Evolutionary conservation across 2,113 vertebrate species (phyloP).

Genomic region (Hippocampus zosterae): DNA sequence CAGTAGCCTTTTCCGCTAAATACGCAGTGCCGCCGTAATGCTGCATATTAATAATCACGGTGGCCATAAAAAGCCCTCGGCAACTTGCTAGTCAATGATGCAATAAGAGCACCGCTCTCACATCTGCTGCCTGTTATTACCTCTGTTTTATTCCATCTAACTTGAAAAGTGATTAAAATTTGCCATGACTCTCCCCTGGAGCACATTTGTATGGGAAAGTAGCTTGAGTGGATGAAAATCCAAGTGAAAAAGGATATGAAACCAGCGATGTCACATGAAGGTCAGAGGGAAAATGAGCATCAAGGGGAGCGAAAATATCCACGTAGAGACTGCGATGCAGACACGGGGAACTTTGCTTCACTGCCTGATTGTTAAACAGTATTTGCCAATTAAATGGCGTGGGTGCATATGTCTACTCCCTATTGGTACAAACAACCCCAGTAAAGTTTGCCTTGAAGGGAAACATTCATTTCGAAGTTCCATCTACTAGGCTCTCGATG

Average conservation of each 20-base stretch:
- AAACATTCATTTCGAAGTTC: background rate
- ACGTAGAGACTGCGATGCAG: slow-evolving; percentile 1
- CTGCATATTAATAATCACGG: background rate
- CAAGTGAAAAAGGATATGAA: slow-evolving; percentile 40
- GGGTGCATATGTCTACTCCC: background rate
- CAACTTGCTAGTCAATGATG: background rate
- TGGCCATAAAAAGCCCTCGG: background rate
- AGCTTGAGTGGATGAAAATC: slow-evolving; percentile 44
- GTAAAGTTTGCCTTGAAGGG: background rate
- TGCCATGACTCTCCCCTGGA: slow-evolving; percentile 39
- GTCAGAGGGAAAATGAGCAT: slow-evolving; percentile 29
- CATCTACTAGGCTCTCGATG: background rate
- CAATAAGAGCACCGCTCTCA: background rate
- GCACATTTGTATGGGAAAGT: slow-evolving; percentile 71
- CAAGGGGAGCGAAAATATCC: slow-evolving; percentile 35
- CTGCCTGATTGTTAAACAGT: slow-evolving; percentile 19
- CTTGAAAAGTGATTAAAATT: slow-evolving; percentile 35
- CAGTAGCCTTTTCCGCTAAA: background rate
- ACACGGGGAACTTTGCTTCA: background rate
- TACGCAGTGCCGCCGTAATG: background rate
- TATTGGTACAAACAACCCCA: background rate
- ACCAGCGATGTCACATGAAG: slow-evolving; percentile 31
- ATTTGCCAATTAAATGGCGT: slow-evolving; percentile 31
- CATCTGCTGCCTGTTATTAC: background rate
- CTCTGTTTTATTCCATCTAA: slow-evolving; percentile 14